Evolutionary conservation across 2,113 vertebrate genomes (phyloP), one percentile per base, ranked within the genome.

Genomic region (Callopanchax toddi): DNA sequence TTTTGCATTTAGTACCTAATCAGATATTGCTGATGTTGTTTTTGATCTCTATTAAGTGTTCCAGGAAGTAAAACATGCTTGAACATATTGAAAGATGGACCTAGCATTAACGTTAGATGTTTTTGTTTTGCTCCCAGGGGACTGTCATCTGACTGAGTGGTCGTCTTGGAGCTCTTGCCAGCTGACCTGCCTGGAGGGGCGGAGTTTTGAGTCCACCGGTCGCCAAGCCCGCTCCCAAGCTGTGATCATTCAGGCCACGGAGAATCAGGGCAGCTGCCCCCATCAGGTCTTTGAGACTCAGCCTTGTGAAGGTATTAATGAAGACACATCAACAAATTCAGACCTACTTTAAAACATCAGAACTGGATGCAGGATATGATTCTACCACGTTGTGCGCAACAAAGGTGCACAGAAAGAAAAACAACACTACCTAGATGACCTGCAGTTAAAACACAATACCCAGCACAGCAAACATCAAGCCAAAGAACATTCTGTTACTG

Each of bases 151-250:
- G 80, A 95, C 94, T 0, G 93, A 95, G 49, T 99, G 97, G 97
- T 98, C 97, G 0, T 81, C 89, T n/a, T 99, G 97, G 97, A 98
- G 97, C 78, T 89, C 93, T 0, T 99, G 97, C 25, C 96, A 99
- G 91, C 89, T 98, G 71, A 96, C 93, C 32, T 99, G 97, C 78
- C 89, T 98, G 25, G 93, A 96, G 29, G 96, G 97, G 50, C 93
- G 96, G 71, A 96, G 94, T 79, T 98, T 98, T 1, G 96, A 98
- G 91, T 86, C 92, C 0, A 79, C 18, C 0, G 97, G 97, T 1
- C 95, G 82, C 34, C 96, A 96, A 59, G 93, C 97, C 2, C 93
- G 96, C 11, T 99, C 97, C 70, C 91, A 94, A 67, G 94, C 95
- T 0, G 94, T 96, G 44, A 71, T 98, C 8, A 64, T 95, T 55